Conservation (phyloP, 2,797 vertebrate species). For the Agapornis canus region DNA sequence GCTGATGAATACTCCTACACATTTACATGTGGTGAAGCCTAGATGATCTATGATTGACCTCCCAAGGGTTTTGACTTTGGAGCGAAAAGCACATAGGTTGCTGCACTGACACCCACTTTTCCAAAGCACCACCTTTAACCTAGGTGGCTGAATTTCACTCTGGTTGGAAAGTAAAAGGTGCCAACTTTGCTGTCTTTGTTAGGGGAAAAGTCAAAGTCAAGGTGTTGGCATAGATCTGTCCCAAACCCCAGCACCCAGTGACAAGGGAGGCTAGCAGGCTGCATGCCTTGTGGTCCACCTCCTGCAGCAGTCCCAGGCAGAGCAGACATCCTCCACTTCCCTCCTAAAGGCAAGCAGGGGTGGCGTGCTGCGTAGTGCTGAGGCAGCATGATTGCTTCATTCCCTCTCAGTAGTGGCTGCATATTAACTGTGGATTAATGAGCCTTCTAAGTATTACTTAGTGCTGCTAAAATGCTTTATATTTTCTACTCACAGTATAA, state of each 20-base stretch:
- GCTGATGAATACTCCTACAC: rapidly evolving
- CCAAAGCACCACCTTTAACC: not conserved
- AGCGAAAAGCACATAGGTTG: not conserved
- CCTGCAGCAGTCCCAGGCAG: rapidly evolving
- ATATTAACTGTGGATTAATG: not conserved
- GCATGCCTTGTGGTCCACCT: not conserved
- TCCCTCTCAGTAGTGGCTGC: constrained; percentile 20
- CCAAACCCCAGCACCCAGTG: rapidly evolving
- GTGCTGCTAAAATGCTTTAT: not conserved
- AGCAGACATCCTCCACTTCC: not conserved
- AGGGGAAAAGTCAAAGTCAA: not conserved
- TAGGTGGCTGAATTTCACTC: not conserved
- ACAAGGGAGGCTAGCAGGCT: not conserved
- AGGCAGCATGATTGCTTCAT: not conserved
- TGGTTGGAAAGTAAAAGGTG: not conserved
- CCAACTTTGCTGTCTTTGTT: not conserved
- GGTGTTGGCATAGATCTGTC: not conserved
- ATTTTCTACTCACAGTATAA: constrained; percentile 31
- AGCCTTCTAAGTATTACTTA: constrained; percentile 22
- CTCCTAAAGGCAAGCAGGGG: rapidly evolving
- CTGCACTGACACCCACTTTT: not conserved
- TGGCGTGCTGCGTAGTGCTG: rapidly evolving
- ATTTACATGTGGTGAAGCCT: not conserved
- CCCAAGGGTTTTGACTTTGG: not conserved
- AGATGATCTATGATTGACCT: not conserved